Base-by-base conservation (phyloP, 2,888 invertebrate genomes). In the Halictus ligatus region DNA sequence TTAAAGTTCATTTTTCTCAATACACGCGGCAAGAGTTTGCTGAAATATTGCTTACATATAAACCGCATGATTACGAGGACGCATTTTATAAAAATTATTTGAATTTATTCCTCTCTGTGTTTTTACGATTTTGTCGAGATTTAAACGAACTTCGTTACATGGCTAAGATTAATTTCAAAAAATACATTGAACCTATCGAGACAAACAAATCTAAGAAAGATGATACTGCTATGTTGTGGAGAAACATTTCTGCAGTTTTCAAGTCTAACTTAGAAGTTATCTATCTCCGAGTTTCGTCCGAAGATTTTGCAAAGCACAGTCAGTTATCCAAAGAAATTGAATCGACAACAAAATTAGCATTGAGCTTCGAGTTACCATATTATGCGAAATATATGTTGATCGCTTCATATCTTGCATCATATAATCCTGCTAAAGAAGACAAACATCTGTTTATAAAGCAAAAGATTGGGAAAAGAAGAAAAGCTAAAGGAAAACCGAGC, bases 391-490 rank as follows among this genome's bases (percentile, higher is more conserved):
- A 97, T 94, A 96, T 99, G 58, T 95, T 99, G 5, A 98, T 99
- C 46, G 98, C 99, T 12, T 98, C 98, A 0, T 99, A 98, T 94
- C 96, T 99, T 85, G 99, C 99, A 0, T 99, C 99, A 54, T 98
- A 99, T 94, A 99, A 99, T 95, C 98, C 99, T 1, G 97, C 98
- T 0, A 98, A 98, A 91, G 97, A 98, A 90, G 99, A 99, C 94
- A 98, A 98, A 93, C 96, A 98, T 74, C 96, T 99, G 72, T 99
- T 98, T 94, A 97, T 98, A 95, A 98, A 98, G 95, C 95, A 97
- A 91, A 97, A 97, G 90, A 97, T 97, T 0, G 98, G 97, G 92
- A 97, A 97, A 91, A 96, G 96, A n/a, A 98, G 97, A 89, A 96
- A 96, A 48, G 60, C 72, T n/a, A 90, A 90, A 75, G 92, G 92